Evolutionary conservation across 1,140 invertebrate species (phyloP).

Genomic region (Caenorhabditis briggsae): DNA sequence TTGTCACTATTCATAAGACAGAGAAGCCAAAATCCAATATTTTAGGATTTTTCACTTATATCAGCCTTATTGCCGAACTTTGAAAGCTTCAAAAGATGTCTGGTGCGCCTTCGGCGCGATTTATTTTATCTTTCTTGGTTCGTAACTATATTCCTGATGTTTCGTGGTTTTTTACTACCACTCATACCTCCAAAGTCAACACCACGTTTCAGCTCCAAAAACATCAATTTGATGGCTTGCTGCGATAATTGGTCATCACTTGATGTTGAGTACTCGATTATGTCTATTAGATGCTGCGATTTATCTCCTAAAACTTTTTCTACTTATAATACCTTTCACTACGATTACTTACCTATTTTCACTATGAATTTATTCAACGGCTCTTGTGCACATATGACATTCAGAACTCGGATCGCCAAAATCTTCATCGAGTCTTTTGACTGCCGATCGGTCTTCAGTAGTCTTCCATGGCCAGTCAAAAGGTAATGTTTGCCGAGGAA

Average conservation of each 20-base stretch:
- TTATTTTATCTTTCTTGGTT: no score
- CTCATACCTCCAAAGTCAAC: neutral
- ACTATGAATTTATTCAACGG: neutral
- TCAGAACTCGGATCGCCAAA: conserved; percentile 23
- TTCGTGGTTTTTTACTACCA: no score
- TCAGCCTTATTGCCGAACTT: neutral
- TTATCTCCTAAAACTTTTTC: neutral
- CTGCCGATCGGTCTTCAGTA: conserved; percentile 31
- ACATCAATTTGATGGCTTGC: conserved; percentile 37
- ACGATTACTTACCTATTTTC: neutral
- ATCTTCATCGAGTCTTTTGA: conserved; percentile 43
- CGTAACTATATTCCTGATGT: no score
- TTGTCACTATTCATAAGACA: no score
- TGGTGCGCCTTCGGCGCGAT: no score
- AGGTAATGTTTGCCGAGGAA: conserved; percentile 11
- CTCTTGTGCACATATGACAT: neutral
- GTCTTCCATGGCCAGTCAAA: neutral
- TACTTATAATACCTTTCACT: no score
- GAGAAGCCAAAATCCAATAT: no score
- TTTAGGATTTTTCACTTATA: no score
- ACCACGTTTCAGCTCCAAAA: neutral
- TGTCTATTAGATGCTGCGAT: neutral
- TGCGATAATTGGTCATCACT: conserved; percentile 7
- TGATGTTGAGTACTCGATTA: neutral
- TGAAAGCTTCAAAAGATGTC: neutral